These are phyloP conservation scores for Mobula hypostoma DNA, from an alignment of 2,113 vertebrate genomes.

Conservation along the genomic window DNA sequence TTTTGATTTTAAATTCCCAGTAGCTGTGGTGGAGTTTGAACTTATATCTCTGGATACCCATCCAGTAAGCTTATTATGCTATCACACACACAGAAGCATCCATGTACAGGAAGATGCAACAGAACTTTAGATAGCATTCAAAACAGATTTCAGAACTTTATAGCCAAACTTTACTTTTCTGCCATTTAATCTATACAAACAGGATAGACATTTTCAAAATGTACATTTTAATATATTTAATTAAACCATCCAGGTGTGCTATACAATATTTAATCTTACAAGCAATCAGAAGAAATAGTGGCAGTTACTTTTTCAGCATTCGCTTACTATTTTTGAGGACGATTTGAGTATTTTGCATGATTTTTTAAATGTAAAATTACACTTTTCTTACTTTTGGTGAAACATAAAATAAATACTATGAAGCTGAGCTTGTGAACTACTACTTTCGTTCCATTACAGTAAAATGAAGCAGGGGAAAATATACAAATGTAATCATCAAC, in stretches of 20 bases:
- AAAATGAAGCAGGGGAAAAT: neutral
- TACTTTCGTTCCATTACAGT: neutral
- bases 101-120: neutral
- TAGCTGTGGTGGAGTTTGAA: too few species aligned
- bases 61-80: too few species aligned
- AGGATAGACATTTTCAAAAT: neutral
- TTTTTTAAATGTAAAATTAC: neutral
- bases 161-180: neutral
- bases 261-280: neutral
- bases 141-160: neutral
- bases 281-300: neutral
- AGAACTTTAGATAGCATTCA: neutral
- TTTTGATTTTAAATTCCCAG: too few species aligned
- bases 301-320: neutral
- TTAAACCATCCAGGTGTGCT: neutral
- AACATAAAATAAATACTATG: neutral
- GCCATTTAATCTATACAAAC: neutral
- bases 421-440: neutral
- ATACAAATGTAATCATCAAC: neutral
- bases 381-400: conserved; percentile 5
- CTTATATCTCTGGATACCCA: too few species aligned
- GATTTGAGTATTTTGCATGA: neutral
- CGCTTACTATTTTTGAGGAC: neutral
- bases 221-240: conserved; percentile 18
- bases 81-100: neutral